A percentile compares a stretch with the other conserved stretches of the same genome.
phyloP scores from a whole-genome alignment of 1,140 invertebrate genomes.

The Danaus plexippus region DNA sequence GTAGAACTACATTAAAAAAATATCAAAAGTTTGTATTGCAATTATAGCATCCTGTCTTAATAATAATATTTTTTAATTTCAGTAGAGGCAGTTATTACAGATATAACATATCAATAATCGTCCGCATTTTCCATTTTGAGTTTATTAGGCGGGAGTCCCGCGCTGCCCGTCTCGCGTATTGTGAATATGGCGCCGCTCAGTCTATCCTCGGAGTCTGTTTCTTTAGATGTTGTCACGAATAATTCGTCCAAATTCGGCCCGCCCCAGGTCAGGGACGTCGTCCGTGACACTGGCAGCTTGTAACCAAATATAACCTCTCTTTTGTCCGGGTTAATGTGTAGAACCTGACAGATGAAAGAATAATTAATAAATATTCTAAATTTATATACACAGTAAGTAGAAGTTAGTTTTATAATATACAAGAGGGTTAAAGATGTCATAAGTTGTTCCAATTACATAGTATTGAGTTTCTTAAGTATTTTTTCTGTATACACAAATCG shows the following conservation, averaged over 20 bases:
- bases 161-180: constrained; percentile 39
- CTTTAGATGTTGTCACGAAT: constrained; percentile 49
- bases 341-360: constrained; percentile 25
- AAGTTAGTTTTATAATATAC: no score
- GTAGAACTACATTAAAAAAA: no score
- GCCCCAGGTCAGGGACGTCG: constrained; percentile 51
- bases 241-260: constrained; percentile 48
- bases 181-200: constrained; percentile 48
- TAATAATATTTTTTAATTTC: no score
- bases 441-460: neutral
- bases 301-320: constrained; percentile 40
- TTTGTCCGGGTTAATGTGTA: constrained; percentile 45
- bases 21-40: no score
- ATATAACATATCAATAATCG: constrained; percentile 18
- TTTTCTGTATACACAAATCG: constrained; percentile 6
- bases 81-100: no score
- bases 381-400: neutral
- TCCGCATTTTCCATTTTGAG: constrained; percentile 46
- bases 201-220: constrained; percentile 23
- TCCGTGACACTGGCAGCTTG: constrained; percentile 40
- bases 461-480: constrained; percentile 3
- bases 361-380: neutral
- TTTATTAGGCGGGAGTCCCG: constrained; percentile 25
- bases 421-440: no score
- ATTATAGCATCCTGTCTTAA: no score